These are phyloP conservation scores for Clusia tigrina DNA, from an alignment of 2,888 invertebrate genomes.

Conservation along the genomic window DNA sequence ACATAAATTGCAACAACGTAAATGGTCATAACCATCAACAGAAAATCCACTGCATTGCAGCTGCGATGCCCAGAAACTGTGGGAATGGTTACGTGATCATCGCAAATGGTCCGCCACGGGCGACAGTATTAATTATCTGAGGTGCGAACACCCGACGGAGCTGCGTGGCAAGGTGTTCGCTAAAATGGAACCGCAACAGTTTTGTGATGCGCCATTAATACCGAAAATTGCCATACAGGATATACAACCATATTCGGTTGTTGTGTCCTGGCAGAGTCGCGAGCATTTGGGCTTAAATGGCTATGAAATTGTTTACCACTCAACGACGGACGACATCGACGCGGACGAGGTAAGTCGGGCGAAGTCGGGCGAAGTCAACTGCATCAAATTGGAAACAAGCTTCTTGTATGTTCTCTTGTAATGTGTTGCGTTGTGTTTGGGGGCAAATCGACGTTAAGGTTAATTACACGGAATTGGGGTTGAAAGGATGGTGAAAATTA, in stretches of 20 bases:
- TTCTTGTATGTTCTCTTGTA: too few species aligned
- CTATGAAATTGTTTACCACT: constrained; percentile 85
- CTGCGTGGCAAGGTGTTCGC: constrained; percentile 79
- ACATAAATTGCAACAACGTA: too few species aligned
- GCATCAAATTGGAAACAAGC: neutral
- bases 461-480: too few species aligned
- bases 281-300: constrained; percentile 86
- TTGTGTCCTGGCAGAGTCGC: constrained; percentile 89
- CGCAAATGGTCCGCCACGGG: constrained; percentile 69
- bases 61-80: constrained; percentile 88
- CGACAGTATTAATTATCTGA: constrained; percentile 68
- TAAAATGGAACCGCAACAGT: constrained; percentile 78
- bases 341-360: constrained; percentile 37
- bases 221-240: constrained; percentile 86
- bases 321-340: constrained; percentile 68
- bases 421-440: too few species aligned
- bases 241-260: constrained; percentile 84
- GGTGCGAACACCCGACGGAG: constrained; percentile 85
- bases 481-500: too few species aligned
- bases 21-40: constrained; percentile 58
- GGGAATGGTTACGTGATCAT: constrained; percentile 92
- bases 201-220: constrained; percentile 85
- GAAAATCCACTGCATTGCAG: constrained; percentile 90
- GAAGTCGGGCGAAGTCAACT: neutral
- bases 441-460: too few species aligned